Conservation (phyloP, 2,113 vertebrate genomes). For the Sorex fumeus region DNA sequence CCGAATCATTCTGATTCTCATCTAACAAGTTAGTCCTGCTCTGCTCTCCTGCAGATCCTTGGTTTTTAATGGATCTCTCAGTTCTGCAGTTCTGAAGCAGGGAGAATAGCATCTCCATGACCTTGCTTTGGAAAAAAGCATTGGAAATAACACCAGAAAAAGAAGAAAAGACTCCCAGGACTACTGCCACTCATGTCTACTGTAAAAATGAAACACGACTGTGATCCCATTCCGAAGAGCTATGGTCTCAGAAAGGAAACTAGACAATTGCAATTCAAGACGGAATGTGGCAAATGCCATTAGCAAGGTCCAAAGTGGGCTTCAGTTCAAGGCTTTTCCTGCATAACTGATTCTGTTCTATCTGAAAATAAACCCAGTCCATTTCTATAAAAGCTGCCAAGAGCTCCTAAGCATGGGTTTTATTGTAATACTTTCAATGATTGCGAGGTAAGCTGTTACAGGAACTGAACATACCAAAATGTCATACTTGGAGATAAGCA, state of each 20-base stretch:
- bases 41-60: no score
- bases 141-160: no score
- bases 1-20: no score
- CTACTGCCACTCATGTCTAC: no score
- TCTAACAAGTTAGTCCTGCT: no score
- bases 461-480: neutral
- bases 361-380: conserved; percentile 30
- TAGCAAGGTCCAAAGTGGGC: neutral
- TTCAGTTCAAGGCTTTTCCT: neutral
- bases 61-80: no score
- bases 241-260: conserved; percentile 19
- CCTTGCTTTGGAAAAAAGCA: no score
- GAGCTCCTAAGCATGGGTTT: neutral
- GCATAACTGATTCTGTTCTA: conserved; percentile 31
- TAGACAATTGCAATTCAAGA: conserved; percentile 5
- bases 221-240: neutral
- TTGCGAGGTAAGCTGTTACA: neutral
- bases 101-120: no score
- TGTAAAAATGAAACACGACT: conserved; percentile 24
- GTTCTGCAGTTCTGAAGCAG: no score
- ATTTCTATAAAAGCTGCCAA: conserved; percentile 10
- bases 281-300: neutral
- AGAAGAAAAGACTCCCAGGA: no score
- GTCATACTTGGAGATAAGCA: neutral
- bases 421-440: conserved; percentile 10